These are phyloP conservation scores for Andrena chrysosceles DNA, from an alignment of 2,888 invertebrate species.

Conservation along the genomic window DNA sequence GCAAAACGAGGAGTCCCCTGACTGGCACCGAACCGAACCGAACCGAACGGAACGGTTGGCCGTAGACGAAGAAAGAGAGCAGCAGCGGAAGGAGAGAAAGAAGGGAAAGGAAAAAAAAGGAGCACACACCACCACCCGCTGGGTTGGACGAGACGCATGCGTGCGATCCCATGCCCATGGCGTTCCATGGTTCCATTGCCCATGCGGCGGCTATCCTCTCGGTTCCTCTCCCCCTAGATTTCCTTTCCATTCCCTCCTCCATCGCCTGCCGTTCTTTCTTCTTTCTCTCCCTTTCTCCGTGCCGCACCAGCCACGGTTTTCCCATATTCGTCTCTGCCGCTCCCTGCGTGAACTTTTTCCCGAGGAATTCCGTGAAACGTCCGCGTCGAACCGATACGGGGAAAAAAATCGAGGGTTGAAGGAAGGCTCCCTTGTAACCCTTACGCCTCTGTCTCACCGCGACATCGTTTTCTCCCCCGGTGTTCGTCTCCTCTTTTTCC, in stretches of 20 bases:
- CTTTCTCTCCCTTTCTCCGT: background rate
- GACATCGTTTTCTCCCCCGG: conserved; percentile 27
- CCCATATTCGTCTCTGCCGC: too few species aligned
- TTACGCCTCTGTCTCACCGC: background rate
- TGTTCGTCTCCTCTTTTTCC: conserved; percentile 59
- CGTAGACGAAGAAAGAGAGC: conserved; percentile 55
- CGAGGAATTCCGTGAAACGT: conserved; percentile 15
- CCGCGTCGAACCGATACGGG: background rate
- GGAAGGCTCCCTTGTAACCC: background rate
- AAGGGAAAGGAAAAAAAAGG: conserved; percentile 32
- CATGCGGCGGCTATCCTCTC: conserved; percentile 47
- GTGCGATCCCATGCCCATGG: conserved; percentile 78
- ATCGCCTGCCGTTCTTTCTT: conserved; percentile 38
- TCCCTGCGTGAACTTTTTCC: background rate
- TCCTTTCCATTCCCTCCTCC: conserved; percentile 57
- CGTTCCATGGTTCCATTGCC: conserved; percentile 70
- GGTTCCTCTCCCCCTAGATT: conserved; percentile 53
- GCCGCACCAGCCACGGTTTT: conserved; percentile 1
- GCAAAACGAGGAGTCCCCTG: conserved; percentile 73
- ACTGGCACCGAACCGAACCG: conserved; percentile 75
- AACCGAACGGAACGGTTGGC: conserved; percentile 50
- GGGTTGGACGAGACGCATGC: background rate
- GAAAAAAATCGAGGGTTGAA: conserved; percentile 17
- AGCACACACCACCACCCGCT: conserved; percentile 6
- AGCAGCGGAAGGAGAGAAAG: conserved; percentile 50